Conservation (phyloP, 2,797 vertebrate species). For the Gymnothorax reevesii region DNA sequence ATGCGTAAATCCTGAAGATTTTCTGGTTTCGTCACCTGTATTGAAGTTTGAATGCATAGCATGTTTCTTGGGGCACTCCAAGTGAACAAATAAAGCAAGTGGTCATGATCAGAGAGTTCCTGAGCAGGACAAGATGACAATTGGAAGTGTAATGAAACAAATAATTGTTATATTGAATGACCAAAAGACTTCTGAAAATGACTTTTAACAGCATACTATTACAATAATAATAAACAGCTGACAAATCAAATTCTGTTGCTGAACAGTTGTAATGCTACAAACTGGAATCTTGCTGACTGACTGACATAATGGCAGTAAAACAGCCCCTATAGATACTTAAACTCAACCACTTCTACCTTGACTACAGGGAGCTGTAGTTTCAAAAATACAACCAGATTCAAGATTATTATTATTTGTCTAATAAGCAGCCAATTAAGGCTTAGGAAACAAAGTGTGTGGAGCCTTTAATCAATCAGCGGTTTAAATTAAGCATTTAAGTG, state of each 20-base stretch:
- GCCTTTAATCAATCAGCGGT: not conserved
- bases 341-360: not conserved
- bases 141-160: not conserved
- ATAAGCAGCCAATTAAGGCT: conserved; percentile 6
- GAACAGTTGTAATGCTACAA: not conserved
- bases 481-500: conserved; percentile 1
- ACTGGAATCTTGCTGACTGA: not conserved
- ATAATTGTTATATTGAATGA: not conserved
- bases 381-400: not conserved
- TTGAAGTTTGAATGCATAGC: not conserved
- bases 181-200: not conserved
- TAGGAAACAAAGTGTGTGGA: not conserved
- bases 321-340: not conserved
- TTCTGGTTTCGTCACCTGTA: not conserved
- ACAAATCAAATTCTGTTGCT: not conserved
- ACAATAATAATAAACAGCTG: not conserved
- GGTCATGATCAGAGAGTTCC: not conserved
- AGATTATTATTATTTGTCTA: not conserved
- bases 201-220: not conserved
- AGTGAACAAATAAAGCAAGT: not conserved
- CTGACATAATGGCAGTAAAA: not conserved
- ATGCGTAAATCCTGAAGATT: not conserved
- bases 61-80: not conserved
- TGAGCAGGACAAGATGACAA: not conserved
- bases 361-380: not conserved